Percentiles rank a stretch among this genome's conserved stretches.
Evolutionary conservation across 2,113 vertebrate species (phyloP).

Genomic region (Charadrius vociferus): DNA sequence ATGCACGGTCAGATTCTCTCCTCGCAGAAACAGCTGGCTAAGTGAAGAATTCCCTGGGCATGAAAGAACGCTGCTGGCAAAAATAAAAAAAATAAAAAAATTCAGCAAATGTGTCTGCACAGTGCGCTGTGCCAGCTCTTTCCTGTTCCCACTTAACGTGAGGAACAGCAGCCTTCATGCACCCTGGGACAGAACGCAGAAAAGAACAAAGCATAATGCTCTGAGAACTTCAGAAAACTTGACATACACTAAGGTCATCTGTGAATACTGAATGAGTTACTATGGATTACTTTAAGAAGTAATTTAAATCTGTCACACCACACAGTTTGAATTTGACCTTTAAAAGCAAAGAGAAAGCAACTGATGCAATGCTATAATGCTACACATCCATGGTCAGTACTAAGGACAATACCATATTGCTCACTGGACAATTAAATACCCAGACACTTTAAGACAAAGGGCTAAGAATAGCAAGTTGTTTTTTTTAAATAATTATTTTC

Average conservation of each 20-base stretch:
- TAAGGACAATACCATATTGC: background rate
- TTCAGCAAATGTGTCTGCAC: background rate
- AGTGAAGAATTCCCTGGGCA: background rate
- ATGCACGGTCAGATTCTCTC: background rate
- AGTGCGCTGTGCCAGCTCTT: background rate
- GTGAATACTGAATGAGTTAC: background rate
- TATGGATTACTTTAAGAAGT: background rate
- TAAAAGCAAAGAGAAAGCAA: background rate
- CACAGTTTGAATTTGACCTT: background rate
- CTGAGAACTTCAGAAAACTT: background rate
- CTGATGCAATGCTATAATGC: background rate
- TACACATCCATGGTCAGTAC: background rate
- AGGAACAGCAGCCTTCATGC: background rate
- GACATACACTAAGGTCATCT: background rate
- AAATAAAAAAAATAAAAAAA: background rate
- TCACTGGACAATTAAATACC: background rate
- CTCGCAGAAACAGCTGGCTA: background rate
- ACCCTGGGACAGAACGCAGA: background rate
- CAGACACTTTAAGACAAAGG: background rate
- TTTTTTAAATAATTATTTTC: background rate
- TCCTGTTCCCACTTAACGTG: background rate
- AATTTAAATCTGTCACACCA: background rate
- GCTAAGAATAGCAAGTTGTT: background rate
- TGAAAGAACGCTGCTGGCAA: background rate
- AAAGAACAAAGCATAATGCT: background rate